Evolutionary conservation across 1,140 invertebrate genomes (phyloP), one percentile per base, ranked within the genome.

Genomic region (Papilio glaucus): DNA sequence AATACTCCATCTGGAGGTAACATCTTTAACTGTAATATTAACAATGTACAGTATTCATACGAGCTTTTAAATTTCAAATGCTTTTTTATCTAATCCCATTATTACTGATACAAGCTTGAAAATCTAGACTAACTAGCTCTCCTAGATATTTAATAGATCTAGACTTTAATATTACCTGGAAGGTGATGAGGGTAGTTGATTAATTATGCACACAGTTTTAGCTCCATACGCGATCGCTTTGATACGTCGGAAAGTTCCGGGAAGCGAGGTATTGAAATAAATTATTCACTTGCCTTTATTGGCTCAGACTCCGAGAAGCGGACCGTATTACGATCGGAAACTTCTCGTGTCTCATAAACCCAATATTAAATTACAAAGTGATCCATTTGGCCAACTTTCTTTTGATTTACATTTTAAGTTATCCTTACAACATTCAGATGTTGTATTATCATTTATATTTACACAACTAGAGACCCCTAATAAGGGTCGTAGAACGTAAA

Each of bases 191-290:
- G 49, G 21, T 9, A 57, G 9, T 24, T 26, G 49, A 57, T 57
- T 57, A 57, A 57, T 57, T 57, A 57, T 57, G 49, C 49, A 57
- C 49, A 57, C 49, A 57, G 21, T 57, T 57, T 57, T 24, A 57
- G 49, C 21, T 26, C 49, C 21, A 24, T 57, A 57, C 21, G 21
- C 4, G 10, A 41, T 33, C 29, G 29, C 29, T 33, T 41, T 41
- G 39, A 57, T 15, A 15, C 18, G 15, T 21, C 15, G 18, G 49
- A 9, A 57, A 57, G 49, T 57, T 57, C 9, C 49, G 49, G 13
- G 39, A 13, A 57, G n/a, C n/a, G n/a, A n/a, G 49, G 18, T 57
- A 57, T 57, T 57, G 21, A 57, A 57, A 57, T 57, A 24, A 57
- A 57, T 57, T 57, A 57, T 57, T 57, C 49, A 57, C 4, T 15